Conservation (phyloP, 2,113 vertebrate species). For the Piprites chloris region DNA sequence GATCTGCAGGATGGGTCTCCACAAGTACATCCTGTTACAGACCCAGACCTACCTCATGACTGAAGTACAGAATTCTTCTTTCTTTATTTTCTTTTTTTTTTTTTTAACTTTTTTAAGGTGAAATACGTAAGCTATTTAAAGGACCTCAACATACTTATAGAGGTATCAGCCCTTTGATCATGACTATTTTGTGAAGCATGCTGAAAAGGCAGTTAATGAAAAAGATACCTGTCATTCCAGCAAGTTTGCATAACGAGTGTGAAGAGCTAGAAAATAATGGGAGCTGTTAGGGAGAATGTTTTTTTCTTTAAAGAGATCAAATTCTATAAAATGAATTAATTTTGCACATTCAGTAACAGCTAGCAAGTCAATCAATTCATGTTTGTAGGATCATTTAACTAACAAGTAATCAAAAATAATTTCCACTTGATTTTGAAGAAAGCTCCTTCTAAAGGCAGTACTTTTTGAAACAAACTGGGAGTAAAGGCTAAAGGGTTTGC, state of each 20-base stretch:
- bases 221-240: neutral
- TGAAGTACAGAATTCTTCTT: neutral
- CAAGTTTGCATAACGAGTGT: neutral
- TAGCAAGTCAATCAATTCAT: neutral
- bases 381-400: neutral
- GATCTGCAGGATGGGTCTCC: neutral
- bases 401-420: neutral
- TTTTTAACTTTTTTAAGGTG: neutral
- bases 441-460: neutral
- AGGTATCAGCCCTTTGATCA: neutral
- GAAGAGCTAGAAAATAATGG: neutral
- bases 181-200: neutral
- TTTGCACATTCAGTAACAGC: neutral
- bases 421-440: neutral
- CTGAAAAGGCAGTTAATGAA: neutral
- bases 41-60: neutral
- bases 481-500: neutral
- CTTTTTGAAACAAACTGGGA: neutral
- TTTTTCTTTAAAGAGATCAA: neutral
- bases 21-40: neutral
- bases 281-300: neutral
- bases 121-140: neutral
- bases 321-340: neutral
- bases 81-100: neutral
- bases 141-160: neutral